These are phyloP conservation scores for Eciton burchellii DNA, from an alignment of 1,140 invertebrate genomes.

Conservation along the genomic window DNA sequence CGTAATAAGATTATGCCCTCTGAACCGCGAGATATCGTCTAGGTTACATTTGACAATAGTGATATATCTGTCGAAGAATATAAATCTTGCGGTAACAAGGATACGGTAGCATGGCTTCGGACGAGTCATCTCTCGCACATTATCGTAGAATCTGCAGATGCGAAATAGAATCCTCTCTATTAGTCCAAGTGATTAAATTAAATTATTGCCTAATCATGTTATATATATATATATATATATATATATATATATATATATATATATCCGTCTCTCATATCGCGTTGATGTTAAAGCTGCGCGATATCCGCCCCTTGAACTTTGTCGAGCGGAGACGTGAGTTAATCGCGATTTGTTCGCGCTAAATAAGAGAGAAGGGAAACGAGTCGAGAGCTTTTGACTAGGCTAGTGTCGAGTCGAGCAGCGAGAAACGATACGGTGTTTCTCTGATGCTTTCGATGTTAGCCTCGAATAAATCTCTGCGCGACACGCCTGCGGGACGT, in stretches of 20 bases:
- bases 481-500: conserved; percentile 21
- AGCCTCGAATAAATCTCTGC: conserved; percentile 34
- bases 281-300: no score
- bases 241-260: no score
- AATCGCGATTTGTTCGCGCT: no score
- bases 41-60: conserved; percentile 36
- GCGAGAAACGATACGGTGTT: conserved; percentile 19
- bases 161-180: not conserved
- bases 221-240: not conserved
- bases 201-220: not conserved
- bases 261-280: no score
- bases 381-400: not conserved
- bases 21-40: conserved; percentile 37
- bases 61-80: conserved; percentile 53
- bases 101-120: conserved; percentile 22
- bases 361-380: not conserved
- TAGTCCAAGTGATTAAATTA: not conserved
- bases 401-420: not conserved
- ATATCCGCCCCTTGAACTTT: no score
- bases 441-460: conserved; percentile 34
- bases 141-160: not conserved
- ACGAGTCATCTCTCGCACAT: not conserved
- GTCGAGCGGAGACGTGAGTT: no score
- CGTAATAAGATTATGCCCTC: conserved; percentile 22
- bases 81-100: conserved; percentile 44